Evolutionary conservation across 2,113 vertebrate genomes (phyloP).

Genomic region (Scatophagus argus): DNA sequence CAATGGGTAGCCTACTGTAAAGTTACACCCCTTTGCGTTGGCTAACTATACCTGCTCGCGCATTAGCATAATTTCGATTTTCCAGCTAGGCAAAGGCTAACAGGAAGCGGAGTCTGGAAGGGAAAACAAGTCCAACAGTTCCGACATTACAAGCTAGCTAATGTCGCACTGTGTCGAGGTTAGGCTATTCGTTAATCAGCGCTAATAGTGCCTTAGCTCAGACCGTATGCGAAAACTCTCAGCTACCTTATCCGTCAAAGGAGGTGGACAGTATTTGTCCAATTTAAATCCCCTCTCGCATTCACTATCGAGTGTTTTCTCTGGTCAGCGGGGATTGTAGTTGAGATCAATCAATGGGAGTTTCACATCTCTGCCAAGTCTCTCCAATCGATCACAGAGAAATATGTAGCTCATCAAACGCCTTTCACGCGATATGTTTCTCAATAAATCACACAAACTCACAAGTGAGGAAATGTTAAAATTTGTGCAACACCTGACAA

Average conservation of each 20-base stretch:
- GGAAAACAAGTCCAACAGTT: slow-evolving; percentile 76
- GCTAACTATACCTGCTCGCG: slow-evolving; percentile 47
- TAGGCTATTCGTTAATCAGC: neutral
- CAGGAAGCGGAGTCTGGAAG: slow-evolving; percentile 75
- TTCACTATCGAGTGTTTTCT: slow-evolving; percentile 75
- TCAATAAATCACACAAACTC: neutral
- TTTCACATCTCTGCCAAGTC: slow-evolving; percentile 68
- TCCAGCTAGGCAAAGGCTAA: slow-evolving; percentile 73
- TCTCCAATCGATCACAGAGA: slow-evolving; percentile 58
- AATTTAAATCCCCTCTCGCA: slow-evolving; percentile 77
- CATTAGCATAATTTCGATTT: slow-evolving; percentile 61
- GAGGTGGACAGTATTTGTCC: slow-evolving; percentile 43
- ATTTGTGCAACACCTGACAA: fast-evolving
- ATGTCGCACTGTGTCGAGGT: slow-evolving; percentile 29
- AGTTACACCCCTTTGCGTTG: slow-evolving; percentile 41
- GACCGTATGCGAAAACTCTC: neutral
- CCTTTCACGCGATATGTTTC: fast-evolving
- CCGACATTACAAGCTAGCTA: slow-evolving; percentile 72
- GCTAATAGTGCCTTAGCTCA: neutral
- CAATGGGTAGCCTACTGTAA: neutral
- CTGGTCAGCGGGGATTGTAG: slow-evolving; percentile 79
- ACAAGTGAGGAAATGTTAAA: fast-evolving
- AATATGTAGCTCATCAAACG: neutral
- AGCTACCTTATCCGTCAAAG: slow-evolving; percentile 51
- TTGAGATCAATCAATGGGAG: slow-evolving; percentile 83